Conservation (phyloP, 2,888 invertebrate species). For the Himalopsyche japonica region DNA sequence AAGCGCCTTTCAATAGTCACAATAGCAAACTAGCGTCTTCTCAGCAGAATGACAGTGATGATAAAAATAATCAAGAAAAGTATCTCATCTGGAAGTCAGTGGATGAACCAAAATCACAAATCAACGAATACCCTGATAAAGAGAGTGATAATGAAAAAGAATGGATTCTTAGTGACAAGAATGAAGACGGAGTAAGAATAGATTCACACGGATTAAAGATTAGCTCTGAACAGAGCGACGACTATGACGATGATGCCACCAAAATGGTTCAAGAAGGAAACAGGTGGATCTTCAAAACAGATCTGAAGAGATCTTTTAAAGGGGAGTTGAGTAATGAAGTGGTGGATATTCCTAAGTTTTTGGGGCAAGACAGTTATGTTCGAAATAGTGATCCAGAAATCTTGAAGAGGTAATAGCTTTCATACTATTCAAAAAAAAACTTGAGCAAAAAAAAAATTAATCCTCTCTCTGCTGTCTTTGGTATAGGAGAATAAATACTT, state of each 20-base stretch:
- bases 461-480: too few species aligned
- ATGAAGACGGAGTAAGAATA: conserved; percentile 43
- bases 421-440: too few species aligned
- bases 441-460: too few species aligned
- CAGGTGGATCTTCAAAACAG: conserved; percentile 8
- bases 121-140: conserved; percentile 11
- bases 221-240: background rate
- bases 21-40: background rate
- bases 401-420: conserved; percentile 68
- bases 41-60: conserved; percentile 46
- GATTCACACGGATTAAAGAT: background rate
- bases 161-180: conserved; percentile 43
- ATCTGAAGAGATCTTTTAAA: conserved; percentile 4
- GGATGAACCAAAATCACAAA: background rate
- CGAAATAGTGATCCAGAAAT: conserved; percentile 87
- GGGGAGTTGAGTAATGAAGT: background rate
- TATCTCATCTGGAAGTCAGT: background rate
- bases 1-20: conserved; percentile 8
- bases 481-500: too few species aligned
- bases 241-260: conserved; percentile 4
- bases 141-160: conserved; percentile 30
- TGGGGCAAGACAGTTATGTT: conserved; percentile 82
- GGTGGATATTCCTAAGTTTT: conserved; percentile 70
- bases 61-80: conserved; percentile 27
- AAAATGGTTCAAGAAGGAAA: background rate